A percentile compares a stretch with the other conserved stretches of the same genome.
phyloP scores from a whole-genome alignment of 2,797 vertebrate genomes.

The Enteromius viviparus region DNA sequence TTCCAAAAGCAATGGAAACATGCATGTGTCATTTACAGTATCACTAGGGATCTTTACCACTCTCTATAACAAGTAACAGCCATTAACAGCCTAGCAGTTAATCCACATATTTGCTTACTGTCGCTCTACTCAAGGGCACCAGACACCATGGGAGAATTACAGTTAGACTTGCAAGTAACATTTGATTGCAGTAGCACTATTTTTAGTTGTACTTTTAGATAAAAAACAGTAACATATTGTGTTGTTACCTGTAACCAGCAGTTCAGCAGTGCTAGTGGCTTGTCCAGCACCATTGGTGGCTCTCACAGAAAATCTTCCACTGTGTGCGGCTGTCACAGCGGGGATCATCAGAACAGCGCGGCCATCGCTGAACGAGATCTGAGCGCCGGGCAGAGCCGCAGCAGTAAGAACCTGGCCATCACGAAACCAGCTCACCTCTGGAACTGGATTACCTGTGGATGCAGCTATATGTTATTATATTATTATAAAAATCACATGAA shows the following conservation, averaged over 20 bases:
- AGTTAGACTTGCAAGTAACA: neutral
- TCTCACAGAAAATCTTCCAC: constrained; percentile 93
- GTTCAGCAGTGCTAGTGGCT: constrained; percentile 96
- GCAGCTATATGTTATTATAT: neutral
- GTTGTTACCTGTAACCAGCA: constrained; percentile 90
- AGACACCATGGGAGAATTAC: neutral
- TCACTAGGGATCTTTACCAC: neutral
- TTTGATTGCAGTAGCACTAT: neutral
- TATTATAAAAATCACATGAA: too few species aligned
- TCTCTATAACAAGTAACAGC: constrained; percentile 31
- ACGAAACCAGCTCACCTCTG: constrained; percentile 98
- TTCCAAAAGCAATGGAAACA: neutral
- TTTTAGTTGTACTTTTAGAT: neutral
- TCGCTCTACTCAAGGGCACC: neutral
- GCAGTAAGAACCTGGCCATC: constrained; percentile 97
- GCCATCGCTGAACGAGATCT: constrained; percentile 98
- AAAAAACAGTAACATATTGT: neutral
- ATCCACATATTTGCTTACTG: constrained; percentile 27
- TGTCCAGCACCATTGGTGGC: constrained; percentile 98
- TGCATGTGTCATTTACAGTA: constrained; percentile 10
- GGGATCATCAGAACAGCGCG: constrained; percentile 93
- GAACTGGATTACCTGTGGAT: constrained; percentile 90
- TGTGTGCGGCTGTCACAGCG: constrained; percentile 88
- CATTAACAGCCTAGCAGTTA: neutral
- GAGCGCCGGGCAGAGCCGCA: constrained; percentile 89